Percentiles rank a stretch among this genome's conserved stretches.
Conservation (phyloP, 2,888 invertebrate genomes). For the Cheilosia grossa region DNA sequence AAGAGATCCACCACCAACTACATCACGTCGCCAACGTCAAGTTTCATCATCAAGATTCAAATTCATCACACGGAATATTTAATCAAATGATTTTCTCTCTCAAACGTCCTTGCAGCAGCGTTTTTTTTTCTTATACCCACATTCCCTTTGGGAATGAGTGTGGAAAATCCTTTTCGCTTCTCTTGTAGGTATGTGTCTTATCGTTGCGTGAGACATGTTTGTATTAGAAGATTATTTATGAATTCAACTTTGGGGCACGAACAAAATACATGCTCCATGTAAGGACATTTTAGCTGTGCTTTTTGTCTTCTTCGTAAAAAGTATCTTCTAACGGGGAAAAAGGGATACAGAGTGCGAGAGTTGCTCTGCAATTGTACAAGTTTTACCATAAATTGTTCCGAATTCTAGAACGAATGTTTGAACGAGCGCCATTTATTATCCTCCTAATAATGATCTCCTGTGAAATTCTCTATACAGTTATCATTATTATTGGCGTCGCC, state of each 20-base stretch:
- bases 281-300: slow-evolving; percentile 31
- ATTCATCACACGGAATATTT: slow-evolving; percentile 71
- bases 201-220: slow-evolving; percentile 27
- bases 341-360: slow-evolving; percentile 46
- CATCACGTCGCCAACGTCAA: slow-evolving; percentile 2
- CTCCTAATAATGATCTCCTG: slow-evolving; percentile 63
- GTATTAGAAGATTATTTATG: slow-evolving; percentile 57
- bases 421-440: slow-evolving; percentile 62
- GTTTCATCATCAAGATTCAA: slow-evolving; percentile 48
- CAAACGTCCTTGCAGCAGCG: slow-evolving; percentile 44
- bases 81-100: slow-evolving; percentile 61
- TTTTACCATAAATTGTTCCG: slow-evolving; percentile 58
- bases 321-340: neutral
- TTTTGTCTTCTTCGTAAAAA: neutral
- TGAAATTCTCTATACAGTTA: slow-evolving; percentile 55
- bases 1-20: neutral
- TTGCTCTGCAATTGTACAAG: slow-evolving; percentile 46
- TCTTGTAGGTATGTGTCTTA: slow-evolving; percentile 6
- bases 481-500: slow-evolving; percentile 47
- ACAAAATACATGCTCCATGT: slow-evolving; percentile 50
- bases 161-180: slow-evolving; percentile 17
- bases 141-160: neutral
- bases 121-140: slow-evolving; percentile 15
- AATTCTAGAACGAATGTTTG: slow-evolving; percentile 60
- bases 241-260: slow-evolving; percentile 49